Percentiles rank a stretch among this genome's conserved stretches.
phyloP scores from a whole-genome alignment of 2,888 invertebrate species.

The Tetragonula carbonaria region DNA sequence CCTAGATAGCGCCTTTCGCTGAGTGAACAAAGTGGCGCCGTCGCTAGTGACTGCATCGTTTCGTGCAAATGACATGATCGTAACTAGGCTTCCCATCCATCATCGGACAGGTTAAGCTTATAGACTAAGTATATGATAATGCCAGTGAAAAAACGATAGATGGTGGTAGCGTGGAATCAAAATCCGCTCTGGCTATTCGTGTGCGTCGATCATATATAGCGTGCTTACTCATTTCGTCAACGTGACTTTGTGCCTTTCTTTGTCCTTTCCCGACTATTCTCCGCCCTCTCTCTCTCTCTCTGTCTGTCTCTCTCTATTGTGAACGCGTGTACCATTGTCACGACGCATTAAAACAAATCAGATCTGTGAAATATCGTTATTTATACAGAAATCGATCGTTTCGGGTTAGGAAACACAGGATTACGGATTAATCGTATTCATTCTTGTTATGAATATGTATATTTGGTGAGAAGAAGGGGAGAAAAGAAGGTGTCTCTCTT shows the following conservation, averaged over 20 bases:
- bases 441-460: too few species aligned
- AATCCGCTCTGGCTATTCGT: background rate
- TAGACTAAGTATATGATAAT: slow-evolving; percentile 5
- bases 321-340: background rate
- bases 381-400: background rate
- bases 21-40: slow-evolving; percentile 1
- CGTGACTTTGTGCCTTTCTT: background rate
- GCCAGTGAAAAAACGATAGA: background rate
- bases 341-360: background rate
- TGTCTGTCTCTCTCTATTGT: too few species aligned
- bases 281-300: background rate
- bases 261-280: background rate
- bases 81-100: slow-evolving; percentile 1
- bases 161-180: background rate
- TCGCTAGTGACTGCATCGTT: background rate
- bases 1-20: background rate
- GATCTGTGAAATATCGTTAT: slow-evolving; percentile 3
- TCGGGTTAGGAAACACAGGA: background rate
- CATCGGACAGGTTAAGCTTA: background rate
- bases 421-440: too few species aligned
- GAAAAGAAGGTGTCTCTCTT: too few species aligned
- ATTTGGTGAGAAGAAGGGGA: too few species aligned
- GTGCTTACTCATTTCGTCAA: background rate
- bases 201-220: background rate
- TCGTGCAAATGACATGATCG: slow-evolving; percentile 19